A percentile compares a stretch with the other conserved stretches of the same genome.
Conservation (phyloP, 2,797 vertebrate genomes). For the Melopsittacus undulatus region DNA sequence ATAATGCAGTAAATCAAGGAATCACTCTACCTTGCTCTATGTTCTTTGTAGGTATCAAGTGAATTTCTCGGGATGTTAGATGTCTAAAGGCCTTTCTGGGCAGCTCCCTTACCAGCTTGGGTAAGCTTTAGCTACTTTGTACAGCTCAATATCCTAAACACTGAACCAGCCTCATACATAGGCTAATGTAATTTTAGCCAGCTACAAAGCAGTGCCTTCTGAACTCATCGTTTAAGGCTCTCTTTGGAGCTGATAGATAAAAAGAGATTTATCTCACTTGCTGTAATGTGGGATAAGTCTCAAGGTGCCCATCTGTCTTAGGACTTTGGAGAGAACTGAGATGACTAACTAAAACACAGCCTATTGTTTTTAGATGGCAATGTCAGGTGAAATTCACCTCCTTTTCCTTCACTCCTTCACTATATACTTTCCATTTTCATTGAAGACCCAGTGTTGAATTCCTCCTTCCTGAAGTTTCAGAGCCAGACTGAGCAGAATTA, state of each 20-base stretch:
- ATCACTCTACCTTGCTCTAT: neutral
- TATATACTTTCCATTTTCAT: neutral
- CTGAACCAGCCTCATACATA: neutral
- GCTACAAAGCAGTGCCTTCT: neutral
- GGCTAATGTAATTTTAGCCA: neutral
- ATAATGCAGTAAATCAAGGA: neutral
- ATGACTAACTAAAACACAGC: neutral
- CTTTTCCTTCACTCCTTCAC: neutral
- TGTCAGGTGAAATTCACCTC: neutral
- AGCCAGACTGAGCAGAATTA: neutral
- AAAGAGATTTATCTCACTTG: neutral
- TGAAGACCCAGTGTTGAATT: neutral
- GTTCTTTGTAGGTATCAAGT: neutral
- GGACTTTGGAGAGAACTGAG: neutral
- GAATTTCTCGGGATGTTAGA: neutral
- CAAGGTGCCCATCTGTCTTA: neutral
- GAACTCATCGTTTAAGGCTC: neutral
- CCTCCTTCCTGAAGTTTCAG: neutral
- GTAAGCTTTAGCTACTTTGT: neutral
- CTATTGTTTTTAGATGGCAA: neutral
- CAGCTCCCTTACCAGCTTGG: neutral
- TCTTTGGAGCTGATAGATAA: neutral
- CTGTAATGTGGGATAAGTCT: neutral
- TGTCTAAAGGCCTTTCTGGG: neutral
- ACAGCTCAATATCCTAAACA: neutral